A percentile compares a stretch with the other conserved stretches of the same genome.
Evolutionary conservation across 2,888 invertebrate species (phyloP).

Genomic region (Tubulanus polymorphus): DNA sequence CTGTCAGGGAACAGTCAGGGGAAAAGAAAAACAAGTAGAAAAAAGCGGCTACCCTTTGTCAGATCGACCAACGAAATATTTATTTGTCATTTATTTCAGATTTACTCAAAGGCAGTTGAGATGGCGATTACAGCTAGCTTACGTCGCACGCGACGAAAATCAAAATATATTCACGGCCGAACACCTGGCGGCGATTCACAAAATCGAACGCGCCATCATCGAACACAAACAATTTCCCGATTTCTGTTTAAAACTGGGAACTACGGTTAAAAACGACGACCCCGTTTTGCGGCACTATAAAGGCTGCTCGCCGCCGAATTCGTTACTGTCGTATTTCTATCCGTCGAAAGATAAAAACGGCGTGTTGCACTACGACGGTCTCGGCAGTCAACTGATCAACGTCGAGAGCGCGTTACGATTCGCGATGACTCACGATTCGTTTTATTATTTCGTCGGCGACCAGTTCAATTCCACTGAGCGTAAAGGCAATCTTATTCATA

Average conservation of each 20-base stretch:
- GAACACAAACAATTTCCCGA: slow-evolving; percentile 30
- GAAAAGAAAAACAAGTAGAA: too few species aligned
- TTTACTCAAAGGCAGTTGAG: slow-evolving; percentile 17
- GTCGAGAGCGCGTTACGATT: slow-evolving; percentile 35
- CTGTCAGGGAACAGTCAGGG: neutral
- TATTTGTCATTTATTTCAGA: too few species aligned
- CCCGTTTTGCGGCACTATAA: slow-evolving; percentile 26
- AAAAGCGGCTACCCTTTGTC: too few species aligned
- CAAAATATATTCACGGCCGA: slow-evolving; percentile 43
- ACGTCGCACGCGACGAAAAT: slow-evolving; percentile 30
- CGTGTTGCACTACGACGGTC: slow-evolving; percentile 34
- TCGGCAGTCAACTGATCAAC: slow-evolving; percentile 33
- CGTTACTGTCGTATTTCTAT: slow-evolving; percentile 42
- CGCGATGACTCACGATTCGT: slow-evolving; percentile 39
- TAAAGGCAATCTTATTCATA: slow-evolving; percentile 33
- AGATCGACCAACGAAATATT: too few species aligned
- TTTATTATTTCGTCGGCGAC: slow-evolving; percentile 45
- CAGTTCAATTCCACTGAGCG: slow-evolving; percentile 32
- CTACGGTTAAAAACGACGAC: slow-evolving; percentile 16
- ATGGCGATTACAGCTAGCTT: slow-evolving; percentile 36
- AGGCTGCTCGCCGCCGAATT: slow-evolving; percentile 42
- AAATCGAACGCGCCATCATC: slow-evolving; percentile 35
- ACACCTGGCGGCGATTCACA: slow-evolving; percentile 31
- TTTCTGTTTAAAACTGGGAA: slow-evolving; percentile 31
- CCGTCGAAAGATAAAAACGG: slow-evolving; percentile 31